Base-by-base conservation (phyloP, 1,140 invertebrate genomes). In the Solenopsis invicta region DNA sequence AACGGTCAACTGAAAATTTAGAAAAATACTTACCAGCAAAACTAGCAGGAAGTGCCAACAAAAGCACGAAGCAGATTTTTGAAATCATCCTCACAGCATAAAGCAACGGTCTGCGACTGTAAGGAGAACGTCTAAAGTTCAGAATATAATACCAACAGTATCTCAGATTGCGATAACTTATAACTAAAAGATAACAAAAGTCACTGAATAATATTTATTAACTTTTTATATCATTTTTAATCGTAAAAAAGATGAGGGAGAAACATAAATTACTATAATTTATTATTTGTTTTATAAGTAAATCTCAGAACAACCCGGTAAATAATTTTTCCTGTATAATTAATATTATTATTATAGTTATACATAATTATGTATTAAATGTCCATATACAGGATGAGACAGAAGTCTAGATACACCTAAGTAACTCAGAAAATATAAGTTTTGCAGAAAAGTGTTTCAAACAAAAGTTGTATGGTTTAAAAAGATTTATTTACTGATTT, bases 51-150 rank as follows among this genome's bases (percentile, higher is more conserved):
- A 84, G 24, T 3, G 29, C 18, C 18, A 61, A 2, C 4, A 75
- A 50, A 84, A 75, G 24, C 37, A 75, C 21, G 66, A 81, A 29
- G 10, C 37, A 56, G 50, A 75, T 48, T 61, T 9, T 50, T 24
- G 54, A 62, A 0, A 24, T 9, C 80, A 84, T 74, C 0, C 4
- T 84, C 16, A 13, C 54, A 61, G 29, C 12, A 3, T 12, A 2
- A 61, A n/a, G n/a, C n/a, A n/a, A 69, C n/a, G 29, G 4, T 29
- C 9, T 45, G 29, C 16, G 13, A 72, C 66, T 84, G 29, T 6
- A 24, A n/a, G 24, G 18, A 16, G 0, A 34, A 52, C 0, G 12
- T 21, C 2, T 41, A 61, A 50, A 69, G 34, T 41, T 56, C 1
- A 8, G 13, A 45, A 71, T 81, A 59, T 71, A 64, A 41, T 2